phyloP scores from a whole-genome alignment of 2,797 vertebrate species.

The Phoebastria nigripes region DNA sequence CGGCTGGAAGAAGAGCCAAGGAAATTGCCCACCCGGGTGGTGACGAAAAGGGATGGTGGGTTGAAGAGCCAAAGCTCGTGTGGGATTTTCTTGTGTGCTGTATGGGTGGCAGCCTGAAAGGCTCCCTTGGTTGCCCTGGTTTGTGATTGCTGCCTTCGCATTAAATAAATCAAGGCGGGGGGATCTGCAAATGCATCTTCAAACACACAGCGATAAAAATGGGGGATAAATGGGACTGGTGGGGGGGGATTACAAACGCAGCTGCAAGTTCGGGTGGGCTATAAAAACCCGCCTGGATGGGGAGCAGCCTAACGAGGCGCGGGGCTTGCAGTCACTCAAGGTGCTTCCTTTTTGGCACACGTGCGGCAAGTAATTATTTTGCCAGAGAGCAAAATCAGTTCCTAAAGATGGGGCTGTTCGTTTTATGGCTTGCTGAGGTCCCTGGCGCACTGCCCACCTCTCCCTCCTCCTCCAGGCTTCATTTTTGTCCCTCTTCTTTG shows the following conservation, averaged over 20 bases:
- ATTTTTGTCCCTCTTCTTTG: not conserved
- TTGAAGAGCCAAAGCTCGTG: not conserved
- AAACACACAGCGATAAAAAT: not conserved
- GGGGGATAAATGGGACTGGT: not conserved
- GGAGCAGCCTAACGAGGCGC: not conserved
- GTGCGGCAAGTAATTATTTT: not conserved
- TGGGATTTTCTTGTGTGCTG: not conserved
- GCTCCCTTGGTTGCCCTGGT: not conserved
- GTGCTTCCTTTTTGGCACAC: not conserved
- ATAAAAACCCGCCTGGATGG: fast-evolving
- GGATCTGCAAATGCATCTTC: not conserved
- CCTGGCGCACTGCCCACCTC: not conserved
- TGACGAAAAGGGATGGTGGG: not conserved
- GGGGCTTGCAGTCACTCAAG: no score
- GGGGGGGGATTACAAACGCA: not conserved
- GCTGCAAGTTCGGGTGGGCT: not conserved
- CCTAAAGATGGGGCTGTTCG: no score
- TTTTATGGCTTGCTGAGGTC: not conserved
- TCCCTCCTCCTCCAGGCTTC: not conserved
- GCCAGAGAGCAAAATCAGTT: not conserved
- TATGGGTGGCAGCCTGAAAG: not conserved
- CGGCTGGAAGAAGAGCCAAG: not conserved
- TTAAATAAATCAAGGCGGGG: not conserved
- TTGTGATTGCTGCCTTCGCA: not conserved
- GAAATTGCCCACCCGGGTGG: no score